These are phyloP conservation scores for Hydrozoanthus tunicans DNA, from an alignment of 64 coral and sea anemone genomes.

Conservation along the genomic window DNA sequence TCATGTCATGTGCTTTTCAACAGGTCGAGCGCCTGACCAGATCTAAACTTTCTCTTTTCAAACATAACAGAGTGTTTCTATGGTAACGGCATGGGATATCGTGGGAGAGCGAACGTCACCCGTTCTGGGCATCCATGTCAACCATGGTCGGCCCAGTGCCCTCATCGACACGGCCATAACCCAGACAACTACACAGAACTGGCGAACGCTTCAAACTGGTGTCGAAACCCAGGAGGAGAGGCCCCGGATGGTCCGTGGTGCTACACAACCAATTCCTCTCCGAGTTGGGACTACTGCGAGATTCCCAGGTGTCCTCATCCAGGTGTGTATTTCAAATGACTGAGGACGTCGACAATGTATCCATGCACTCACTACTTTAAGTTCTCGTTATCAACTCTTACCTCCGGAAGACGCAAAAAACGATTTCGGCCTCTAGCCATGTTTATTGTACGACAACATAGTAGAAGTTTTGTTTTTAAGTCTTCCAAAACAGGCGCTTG, in stretches of 20 bases:
- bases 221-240: constrained; percentile 49
- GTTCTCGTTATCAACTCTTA: too few relatives aligned
- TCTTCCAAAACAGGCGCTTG: too few relatives aligned
- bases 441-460: too few relatives aligned
- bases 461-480: too few relatives aligned
- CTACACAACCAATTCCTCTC: constrained; percentile 51
- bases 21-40: too few relatives aligned
- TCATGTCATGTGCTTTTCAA: too few relatives aligned
- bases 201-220: constrained; percentile 43
- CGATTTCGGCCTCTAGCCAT: too few relatives aligned
- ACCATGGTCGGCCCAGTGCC: constrained; percentile 76
- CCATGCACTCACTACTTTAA: not conserved
- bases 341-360: not conserved
- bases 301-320: constrained; percentile 36
- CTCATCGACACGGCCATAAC: constrained; percentile 76
- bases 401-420: not conserved
- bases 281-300: constrained; percentile 68
- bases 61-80: constrained; percentile 55
- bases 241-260: constrained; percentile 62
- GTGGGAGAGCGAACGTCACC: constrained; percentile 65
- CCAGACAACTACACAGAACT: not conserved
- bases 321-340: not conserved
- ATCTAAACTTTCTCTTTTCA: too few relatives aligned
- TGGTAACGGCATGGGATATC: constrained; percentile 55
- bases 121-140: constrained; percentile 70